These are phyloP conservation scores for Verasper variegatus DNA, from an alignment of 2,113 vertebrate species.

Conservation along the genomic window DNA sequence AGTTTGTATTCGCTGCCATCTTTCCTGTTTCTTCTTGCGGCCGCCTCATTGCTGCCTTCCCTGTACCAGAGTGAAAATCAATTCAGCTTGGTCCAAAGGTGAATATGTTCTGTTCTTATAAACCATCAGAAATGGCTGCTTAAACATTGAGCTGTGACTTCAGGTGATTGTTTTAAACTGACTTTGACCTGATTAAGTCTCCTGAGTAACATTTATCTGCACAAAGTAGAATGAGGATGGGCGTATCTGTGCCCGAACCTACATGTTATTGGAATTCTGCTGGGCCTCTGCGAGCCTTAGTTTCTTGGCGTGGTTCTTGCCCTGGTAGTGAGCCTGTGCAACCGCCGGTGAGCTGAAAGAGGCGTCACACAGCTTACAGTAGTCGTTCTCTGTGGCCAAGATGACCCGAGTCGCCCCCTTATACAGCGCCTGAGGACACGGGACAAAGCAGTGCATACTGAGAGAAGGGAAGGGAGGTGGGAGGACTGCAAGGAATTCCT, in stretches of 20 bases:
- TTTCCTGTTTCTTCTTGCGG: constrained; percentile 82
- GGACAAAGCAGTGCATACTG: constrained; percentile 42
- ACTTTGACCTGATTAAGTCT: background rate
- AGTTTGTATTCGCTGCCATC: constrained; percentile 93
- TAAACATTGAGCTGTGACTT: background rate
- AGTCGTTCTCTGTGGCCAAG: constrained; percentile 97
- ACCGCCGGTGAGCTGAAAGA: constrained; percentile 97
- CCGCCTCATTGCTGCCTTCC: constrained; percentile 79
- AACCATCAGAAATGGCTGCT: background rate
- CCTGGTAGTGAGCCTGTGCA: constrained; percentile 97
- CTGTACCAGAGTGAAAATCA: constrained; percentile 72
- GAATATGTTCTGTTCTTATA: background rate
- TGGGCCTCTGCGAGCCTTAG: constrained; percentile 93
- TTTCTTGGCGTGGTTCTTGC: constrained; percentile 97
- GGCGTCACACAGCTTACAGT: constrained; percentile 98
- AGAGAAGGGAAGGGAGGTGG: constrained; percentile 14
- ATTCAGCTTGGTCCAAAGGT: background rate
- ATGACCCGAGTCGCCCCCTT: constrained; percentile 93
- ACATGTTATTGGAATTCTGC: constrained; percentile 87
- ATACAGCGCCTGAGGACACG: constrained; percentile 81
- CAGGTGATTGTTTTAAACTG: background rate
- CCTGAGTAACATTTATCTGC: too few relatives aligned
- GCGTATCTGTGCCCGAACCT: constrained; percentile 27
- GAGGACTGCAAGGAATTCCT: constrained; percentile 1
- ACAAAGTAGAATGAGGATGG: background rate